phyloP scores from a whole-genome alignment of 2,113 vertebrate genomes.

The Notarius quadriscutis region DNA sequence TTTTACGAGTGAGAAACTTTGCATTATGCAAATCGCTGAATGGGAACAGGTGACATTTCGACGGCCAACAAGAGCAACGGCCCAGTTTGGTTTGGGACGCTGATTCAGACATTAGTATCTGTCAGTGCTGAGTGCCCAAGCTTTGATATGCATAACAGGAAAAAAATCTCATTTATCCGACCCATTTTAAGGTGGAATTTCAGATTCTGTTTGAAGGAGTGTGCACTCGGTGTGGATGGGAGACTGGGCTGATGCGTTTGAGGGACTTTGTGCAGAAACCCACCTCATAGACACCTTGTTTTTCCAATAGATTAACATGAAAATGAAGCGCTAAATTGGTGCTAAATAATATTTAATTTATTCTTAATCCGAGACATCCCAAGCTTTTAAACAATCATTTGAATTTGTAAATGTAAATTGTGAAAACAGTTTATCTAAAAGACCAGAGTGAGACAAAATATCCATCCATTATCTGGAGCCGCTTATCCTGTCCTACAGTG shows the following conservation, averaged over 20 bases:
- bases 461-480: no score
- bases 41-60: constrained; percentile 99
- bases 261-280: neutral
- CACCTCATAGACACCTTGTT: neutral
- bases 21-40: constrained; percentile 99
- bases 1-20: constrained; percentile 99
- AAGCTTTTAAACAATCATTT: neutral
- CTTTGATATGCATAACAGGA: constrained; percentile 77
- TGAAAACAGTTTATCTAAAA: neutral
- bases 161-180: constrained; percentile 68
- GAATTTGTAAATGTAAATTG: neutral
- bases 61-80: constrained; percentile 86
- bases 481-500: no score
- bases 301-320: neutral
- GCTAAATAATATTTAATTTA: neutral
- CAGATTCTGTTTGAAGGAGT: constrained; percentile 19
- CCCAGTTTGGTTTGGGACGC: constrained; percentile 83
- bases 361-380: neutral
- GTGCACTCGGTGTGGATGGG: neutral
- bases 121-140: constrained; percentile 83
- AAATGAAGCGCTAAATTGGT: neutral
- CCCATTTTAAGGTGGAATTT: constrained; percentile 83
- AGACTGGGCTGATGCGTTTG: neutral
- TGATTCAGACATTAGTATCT: constrained; percentile 99
- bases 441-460: no score